Conservation (phyloP, 2,113 vertebrate species). For the Hypanus sabinus region DNA sequence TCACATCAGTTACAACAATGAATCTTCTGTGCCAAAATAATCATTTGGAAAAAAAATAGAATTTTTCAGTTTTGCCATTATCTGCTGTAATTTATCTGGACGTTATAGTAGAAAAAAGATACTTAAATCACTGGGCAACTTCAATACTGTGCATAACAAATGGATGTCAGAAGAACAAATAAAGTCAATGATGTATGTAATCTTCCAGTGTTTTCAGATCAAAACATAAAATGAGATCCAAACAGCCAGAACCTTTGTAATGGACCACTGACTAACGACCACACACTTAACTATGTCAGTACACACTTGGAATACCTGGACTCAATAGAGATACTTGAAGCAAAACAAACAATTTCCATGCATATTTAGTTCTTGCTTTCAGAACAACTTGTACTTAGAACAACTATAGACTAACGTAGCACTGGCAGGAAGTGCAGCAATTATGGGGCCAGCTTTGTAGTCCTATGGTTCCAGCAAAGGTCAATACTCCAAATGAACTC, state of each 20-base stretch:
- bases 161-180: neutral
- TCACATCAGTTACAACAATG: neutral
- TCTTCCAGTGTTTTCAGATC: neutral
- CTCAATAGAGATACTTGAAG: neutral
- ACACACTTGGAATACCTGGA: neutral
- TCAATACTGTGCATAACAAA: neutral
- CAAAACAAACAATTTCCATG: neutral
- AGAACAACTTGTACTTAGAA: neutral
- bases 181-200: neutral
- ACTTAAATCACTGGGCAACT: neutral
- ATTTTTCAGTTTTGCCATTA: neutral
- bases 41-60: neutral
- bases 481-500: slow-evolving; percentile 16
- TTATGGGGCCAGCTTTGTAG: slow-evolving; percentile 15
- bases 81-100: neutral
- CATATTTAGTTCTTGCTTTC: neutral
- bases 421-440: slow-evolving; percentile 21
- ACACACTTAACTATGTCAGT: neutral
- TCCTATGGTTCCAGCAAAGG: slow-evolving; percentile 17
- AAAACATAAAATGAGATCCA: neutral
- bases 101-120: neutral
- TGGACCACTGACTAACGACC: neutral
- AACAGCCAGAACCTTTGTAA: neutral
- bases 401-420: neutral
- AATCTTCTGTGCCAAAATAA: neutral